These are phyloP conservation scores for Scotopteryx bipunctaria DNA, from an alignment of 2,888 invertebrate species.

Conservation along the genomic window DNA sequence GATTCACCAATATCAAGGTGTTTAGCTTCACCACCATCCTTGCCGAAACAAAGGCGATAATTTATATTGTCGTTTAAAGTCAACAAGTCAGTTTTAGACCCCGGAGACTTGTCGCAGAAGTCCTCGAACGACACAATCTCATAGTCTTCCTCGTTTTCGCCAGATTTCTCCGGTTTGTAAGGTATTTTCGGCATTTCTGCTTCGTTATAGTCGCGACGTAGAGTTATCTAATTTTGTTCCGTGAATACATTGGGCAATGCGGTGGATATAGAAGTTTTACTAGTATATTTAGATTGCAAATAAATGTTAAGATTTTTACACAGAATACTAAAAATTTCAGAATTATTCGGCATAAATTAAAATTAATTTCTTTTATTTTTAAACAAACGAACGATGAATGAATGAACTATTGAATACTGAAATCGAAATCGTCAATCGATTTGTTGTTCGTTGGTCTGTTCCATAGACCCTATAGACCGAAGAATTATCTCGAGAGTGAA, in stretches of 20 bases:
- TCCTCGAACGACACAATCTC: slow-evolving; percentile 84
- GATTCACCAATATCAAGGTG: slow-evolving; percentile 63
- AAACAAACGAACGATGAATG: not conserved
- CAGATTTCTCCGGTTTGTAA: slow-evolving; percentile 68
- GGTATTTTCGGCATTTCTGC: slow-evolving; percentile 76
- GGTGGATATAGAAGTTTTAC: not conserved
- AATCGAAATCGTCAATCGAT: too few species aligned
- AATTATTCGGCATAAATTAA: too few species aligned
- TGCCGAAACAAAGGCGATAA: slow-evolving; percentile 70
- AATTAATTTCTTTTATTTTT: slow-evolving; percentile 11
- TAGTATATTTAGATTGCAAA: too few species aligned
- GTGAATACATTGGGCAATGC: slow-evolving; percentile 1
- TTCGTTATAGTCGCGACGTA: slow-evolving; percentile 24
- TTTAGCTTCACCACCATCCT: slow-evolving; percentile 61
- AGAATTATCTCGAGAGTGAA: too few species aligned
- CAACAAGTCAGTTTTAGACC: slow-evolving; percentile 79
- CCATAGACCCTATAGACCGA: too few species aligned
- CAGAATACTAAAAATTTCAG: too few species aligned
- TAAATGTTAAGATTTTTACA: too few species aligned
- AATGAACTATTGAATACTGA: not conserved
- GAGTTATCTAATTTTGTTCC: slow-evolving; percentile 26
- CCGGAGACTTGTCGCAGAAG: slow-evolving; percentile 82
- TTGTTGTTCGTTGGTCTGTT: too few species aligned
- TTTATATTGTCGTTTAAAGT: slow-evolving; percentile 81
- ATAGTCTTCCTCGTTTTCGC: slow-evolving; percentile 73